Evolutionary conservation across 2,888 invertebrate genomes (phyloP), one percentile per base, ranked within the genome.

Genomic region (Lasioglossum marginatum): DNA sequence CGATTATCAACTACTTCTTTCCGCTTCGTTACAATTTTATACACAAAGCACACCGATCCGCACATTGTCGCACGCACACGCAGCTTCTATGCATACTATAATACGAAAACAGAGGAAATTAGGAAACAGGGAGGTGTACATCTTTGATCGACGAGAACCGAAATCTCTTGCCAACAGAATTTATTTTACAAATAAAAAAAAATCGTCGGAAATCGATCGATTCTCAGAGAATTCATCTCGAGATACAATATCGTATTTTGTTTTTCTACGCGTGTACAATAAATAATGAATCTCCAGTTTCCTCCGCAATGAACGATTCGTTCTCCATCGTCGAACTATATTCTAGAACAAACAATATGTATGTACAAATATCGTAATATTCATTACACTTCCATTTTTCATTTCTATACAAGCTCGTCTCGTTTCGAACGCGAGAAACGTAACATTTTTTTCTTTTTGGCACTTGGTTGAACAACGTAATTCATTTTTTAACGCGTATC

Each of bases 41-140:
- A 86, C 78, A 43, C 73, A 79, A 82, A 82, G 71, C 85, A 82
- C 88, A 83, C 84, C 10, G 75, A 80, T 48, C 79, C 74, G 78
- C 78, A 87, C 84, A 82, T 72, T 74, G 87, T 83, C 86, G 74
- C 86, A 73, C 81, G 76, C 70, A 86, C 82, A 81, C 81, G 81
- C 78, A 74, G 70, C 63, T 63, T 79, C 63, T 77, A 70, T 43
- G 48, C 43, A 70, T 31, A 45, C 16, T 71, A n/a, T n/a, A 52
- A 57, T 77, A 80, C 68, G 75, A 81, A 81, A 80, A 82, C 82
- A 79, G 60, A 14, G 63, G 16, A 6, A 31, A 16, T 31, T 4
- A 5, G 60, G 27, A 31, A 60, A 27, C 27, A 16, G 60, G 60
- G 63, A 0, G 63, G 63, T 8, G 52, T 52, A 14, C 14, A 27